phyloP scores from a whole-genome alignment of 2,888 invertebrate species.

The Quadriops clusia region DNA sequence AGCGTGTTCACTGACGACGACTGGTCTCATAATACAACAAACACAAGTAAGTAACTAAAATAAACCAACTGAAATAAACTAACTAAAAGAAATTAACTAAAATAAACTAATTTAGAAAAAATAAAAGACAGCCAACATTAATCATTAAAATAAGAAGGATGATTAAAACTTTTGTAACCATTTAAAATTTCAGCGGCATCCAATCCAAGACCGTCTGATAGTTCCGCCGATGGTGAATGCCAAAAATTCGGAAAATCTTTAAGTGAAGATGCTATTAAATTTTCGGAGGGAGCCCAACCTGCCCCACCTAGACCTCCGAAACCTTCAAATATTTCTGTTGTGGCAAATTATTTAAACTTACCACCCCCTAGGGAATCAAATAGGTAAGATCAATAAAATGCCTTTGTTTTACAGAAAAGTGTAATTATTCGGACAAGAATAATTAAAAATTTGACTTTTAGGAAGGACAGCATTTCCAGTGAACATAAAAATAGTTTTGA shows the following conservation, averaged over 20 bases:
- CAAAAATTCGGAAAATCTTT: slow-evolving; percentile 5
- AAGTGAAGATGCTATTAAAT: slow-evolving; percentile 24
- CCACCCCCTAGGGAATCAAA: no score
- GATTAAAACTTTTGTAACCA: slow-evolving; percentile 6
- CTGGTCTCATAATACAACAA: slow-evolving; percentile 45
- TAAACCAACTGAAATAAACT: no score
- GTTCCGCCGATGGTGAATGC: slow-evolving; percentile 45
- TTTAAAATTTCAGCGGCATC: no score
- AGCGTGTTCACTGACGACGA: slow-evolving; percentile 61
- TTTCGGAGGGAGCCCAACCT: slow-evolving; percentile 12
- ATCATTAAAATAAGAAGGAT: no score
- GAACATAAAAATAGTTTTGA: slow-evolving; percentile 4
- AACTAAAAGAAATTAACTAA: no score
- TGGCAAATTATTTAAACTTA: slow-evolving; percentile 40
- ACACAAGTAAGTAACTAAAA: no score
- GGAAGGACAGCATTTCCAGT: not conserved
- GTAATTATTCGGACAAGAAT: no score
- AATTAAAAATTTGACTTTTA: slow-evolving; percentile 8
- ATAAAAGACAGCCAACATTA: no score
- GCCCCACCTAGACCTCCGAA: slow-evolving; percentile 67
- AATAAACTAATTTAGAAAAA: no score
- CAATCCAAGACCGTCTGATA: slow-evolving; percentile 44
- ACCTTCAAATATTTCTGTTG: slow-evolving; percentile 45
- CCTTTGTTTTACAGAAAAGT: no score
- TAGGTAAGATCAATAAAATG: no score